Evolutionary conservation across 2,113 vertebrate species (phyloP).

Genomic region (Cyanoderma ruficeps): DNA sequence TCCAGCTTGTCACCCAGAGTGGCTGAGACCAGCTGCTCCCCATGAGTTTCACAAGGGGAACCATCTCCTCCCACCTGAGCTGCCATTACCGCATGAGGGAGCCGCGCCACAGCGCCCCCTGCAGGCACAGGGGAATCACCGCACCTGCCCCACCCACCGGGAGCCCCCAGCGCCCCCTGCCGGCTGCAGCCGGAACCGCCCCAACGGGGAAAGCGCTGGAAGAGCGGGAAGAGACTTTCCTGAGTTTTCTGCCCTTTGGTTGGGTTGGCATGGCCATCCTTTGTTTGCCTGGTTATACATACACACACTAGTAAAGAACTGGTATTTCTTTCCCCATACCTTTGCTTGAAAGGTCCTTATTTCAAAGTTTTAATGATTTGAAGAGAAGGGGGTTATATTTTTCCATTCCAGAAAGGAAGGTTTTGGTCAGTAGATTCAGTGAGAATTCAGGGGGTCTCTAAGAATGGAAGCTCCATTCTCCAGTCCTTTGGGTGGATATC

Average conservation of each 20-base stretch:
- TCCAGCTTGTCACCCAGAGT: accelerated
- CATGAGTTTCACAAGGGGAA: accelerated
- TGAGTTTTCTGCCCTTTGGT: accelerated
- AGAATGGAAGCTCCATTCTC: not conserved
- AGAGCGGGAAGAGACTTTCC: accelerated
- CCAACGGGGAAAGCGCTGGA: accelerated
- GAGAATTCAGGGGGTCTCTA: not conserved
- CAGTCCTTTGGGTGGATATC: not conserved
- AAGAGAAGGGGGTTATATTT: not conserved
- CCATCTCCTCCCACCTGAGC: accelerated
- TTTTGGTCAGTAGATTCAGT: not conserved
- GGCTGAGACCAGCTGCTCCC: not conserved
- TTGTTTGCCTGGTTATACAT: no score
- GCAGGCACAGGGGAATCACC: not conserved
- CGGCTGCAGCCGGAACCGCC: not conserved
- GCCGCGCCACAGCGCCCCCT: not conserved
- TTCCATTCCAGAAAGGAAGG: not conserved
- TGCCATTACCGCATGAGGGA: accelerated
- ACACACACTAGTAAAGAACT: not conserved
- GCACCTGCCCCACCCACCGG: accelerated
- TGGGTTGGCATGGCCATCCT: accelerated
- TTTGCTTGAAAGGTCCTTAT: not conserved
- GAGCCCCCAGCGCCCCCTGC: not conserved
- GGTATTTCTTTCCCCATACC: accelerated
- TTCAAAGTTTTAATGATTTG: accelerated